phyloP scores from a whole-genome alignment of 2,113 vertebrate genomes.

The Pyxicephalus adspersus region DNA sequence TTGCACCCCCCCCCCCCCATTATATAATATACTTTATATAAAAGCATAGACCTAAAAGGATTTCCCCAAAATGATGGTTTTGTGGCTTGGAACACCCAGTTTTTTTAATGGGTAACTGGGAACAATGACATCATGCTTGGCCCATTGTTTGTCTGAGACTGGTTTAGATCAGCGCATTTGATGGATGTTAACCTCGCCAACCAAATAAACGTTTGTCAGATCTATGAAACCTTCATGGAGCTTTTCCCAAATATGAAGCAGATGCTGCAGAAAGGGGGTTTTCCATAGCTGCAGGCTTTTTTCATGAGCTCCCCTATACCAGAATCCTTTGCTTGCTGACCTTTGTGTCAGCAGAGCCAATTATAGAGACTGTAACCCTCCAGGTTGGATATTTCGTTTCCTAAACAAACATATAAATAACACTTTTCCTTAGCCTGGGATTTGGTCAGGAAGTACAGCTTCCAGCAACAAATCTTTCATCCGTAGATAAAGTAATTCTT shows the following conservation, averaged over 20 bases:
- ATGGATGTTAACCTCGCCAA: background rate
- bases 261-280: constrained; percentile 5
- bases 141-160: background rate
- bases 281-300: background rate
- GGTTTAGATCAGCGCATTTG: background rate
- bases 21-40: too few species aligned
- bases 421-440: too few species aligned
- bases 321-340: constrained; percentile 3
- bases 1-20: too few species aligned
- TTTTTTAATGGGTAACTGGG: background rate
- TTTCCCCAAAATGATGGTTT: background rate
- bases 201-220: constrained; percentile 18
- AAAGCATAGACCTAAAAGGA: background rate
- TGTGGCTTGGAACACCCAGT: background rate
- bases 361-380: background rate
- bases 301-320: background rate
- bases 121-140: background rate
- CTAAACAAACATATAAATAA: background rate
- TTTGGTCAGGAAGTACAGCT: too few species aligned
- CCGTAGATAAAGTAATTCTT: too few species aligned
- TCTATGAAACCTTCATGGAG: constrained; percentile 12
- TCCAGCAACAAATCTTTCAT: too few species aligned
- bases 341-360: background rate
- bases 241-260: constrained; percentile 30
- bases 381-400: background rate